Percentiles rank a stretch among this genome's conserved stretches.
These are phyloP conservation scores for Creontiades dilutus DNA, from an alignment of 2,888 invertebrate species.

Conservation along the genomic window DNA sequence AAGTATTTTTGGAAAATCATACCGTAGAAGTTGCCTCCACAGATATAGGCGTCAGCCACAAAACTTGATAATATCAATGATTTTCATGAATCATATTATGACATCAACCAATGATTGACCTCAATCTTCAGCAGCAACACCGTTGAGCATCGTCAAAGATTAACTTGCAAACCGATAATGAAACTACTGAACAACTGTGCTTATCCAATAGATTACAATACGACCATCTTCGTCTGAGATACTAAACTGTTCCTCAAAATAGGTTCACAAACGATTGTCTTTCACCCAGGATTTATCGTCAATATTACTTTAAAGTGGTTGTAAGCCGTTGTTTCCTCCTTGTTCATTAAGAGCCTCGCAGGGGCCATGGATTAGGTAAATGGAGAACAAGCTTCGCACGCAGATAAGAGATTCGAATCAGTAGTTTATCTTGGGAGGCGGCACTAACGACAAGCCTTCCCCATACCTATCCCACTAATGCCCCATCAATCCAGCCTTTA, in stretches of 20 bases:
- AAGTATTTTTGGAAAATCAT: too few species aligned
- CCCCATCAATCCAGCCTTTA: slow-evolving; percentile 60
- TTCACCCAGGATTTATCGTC: slow-evolving; percentile 33
- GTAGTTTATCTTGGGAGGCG: slow-evolving; percentile 61
- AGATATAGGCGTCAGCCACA: too few species aligned
- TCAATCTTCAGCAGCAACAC: too few species aligned
- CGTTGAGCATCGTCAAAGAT: too few species aligned
- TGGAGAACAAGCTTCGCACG: slow-evolving; percentile 50
- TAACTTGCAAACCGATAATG: too few species aligned
- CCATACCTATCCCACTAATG: slow-evolving; percentile 65
- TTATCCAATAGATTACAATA: not conserved
- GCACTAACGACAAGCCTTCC: slow-evolving; percentile 59
- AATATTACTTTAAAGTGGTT: slow-evolving; percentile 60
- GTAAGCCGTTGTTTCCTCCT: slow-evolving; percentile 60
- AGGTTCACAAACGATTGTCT: too few species aligned
- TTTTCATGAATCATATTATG: too few species aligned
- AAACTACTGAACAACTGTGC: too few species aligned
- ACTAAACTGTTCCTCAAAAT: not conserved
- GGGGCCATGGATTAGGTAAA: slow-evolving; percentile 66
- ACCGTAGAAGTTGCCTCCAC: too few species aligned
- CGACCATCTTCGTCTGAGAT: too few species aligned
- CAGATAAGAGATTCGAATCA: slow-evolving; percentile 62
- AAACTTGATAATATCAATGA: too few species aligned
- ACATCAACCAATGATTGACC: too few species aligned
- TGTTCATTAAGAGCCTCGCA: slow-evolving; percentile 63